Evolutionary conservation across 92 coral and sea anemone species (phyloP), one percentile per base, ranked within the genome.

Genomic region (Desmophyllum pertusum): DNA sequence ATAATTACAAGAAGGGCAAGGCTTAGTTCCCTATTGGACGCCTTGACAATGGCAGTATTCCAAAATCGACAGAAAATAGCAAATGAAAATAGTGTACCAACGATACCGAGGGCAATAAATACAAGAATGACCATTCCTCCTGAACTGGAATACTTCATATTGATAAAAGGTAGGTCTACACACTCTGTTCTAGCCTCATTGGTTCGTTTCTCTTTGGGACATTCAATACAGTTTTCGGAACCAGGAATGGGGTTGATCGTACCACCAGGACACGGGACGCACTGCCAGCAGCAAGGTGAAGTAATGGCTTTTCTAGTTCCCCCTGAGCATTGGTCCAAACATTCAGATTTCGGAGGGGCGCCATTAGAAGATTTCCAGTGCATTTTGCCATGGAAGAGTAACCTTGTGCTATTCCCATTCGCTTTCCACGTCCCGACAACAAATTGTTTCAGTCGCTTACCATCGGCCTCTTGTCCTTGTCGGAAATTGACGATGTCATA

Each of bases 211-310:
- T 55, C 78, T 11, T 14, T 42, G n/a, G 85, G 85, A 53, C 89
- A 86, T 46, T 59, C 46, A 5, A 31, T 63, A 36, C 90, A 80
- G 62, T 41, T 80, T 0, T 21, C 23, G 19, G 79, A 69, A 1
- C 86, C 86, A 57, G 79, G 33, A 7, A 17, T 17, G 15, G 83
- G 61, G 67, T 74, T 86, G 27, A 86, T 36, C n/a, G 85, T 46
- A 30, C 85, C 80, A 1, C 13, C n/a, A 51, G 68, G 75, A 57
- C 89, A 86, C 53, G n/a, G 69, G 39, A 79, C 37, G 72, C 85
- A 79, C 33, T 86, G 78, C 81, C 89, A 86, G 17, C 89, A 86
- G 40, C 89, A 86, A 27, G 85, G 61, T 18, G 76, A 66, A n/a
- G 63, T 72, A 0, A 52, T 31, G 6, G 89, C 51, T 41, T 79